phyloP scores from a whole-genome alignment of 2,113 vertebrate genomes.

The Bothrops jararaca region DNA sequence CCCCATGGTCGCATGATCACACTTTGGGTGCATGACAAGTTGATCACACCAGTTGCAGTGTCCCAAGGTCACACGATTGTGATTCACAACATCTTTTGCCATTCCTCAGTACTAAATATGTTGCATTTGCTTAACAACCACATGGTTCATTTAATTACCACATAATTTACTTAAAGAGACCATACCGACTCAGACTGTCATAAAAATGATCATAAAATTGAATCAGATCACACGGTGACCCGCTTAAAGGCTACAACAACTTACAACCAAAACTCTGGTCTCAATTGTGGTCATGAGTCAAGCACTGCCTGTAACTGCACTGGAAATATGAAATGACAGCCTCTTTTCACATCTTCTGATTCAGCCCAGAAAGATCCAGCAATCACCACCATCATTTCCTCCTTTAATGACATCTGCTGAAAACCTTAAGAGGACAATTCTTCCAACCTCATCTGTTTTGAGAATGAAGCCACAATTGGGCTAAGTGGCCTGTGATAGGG shows the following conservation, averaged over 20 bases:
- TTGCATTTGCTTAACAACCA: background rate
- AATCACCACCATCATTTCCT: background rate
- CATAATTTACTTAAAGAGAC: background rate
- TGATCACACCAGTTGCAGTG: background rate
- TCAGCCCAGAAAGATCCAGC: background rate
- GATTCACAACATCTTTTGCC: background rate
- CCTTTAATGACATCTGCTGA: background rate
- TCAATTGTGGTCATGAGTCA: background rate
- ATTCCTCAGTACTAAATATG: background rate
- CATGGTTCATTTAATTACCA: background rate
- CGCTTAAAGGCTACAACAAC: background rate
- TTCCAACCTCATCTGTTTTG: background rate
- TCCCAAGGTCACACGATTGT: background rate
- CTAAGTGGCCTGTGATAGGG: background rate
- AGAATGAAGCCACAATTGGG: background rate
- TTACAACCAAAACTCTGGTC: background rate
- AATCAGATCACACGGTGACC: background rate
- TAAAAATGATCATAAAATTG: background rate
- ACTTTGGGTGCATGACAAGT: background rate
- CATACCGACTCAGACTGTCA: background rate
- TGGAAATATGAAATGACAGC: background rate
- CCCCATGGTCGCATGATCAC: background rate
- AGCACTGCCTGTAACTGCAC: background rate
- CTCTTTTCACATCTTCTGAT: background rate
- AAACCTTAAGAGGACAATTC: background rate